Conservation (phyloP, 2,113 vertebrate species). For the Dipodomys ordii region DNA sequence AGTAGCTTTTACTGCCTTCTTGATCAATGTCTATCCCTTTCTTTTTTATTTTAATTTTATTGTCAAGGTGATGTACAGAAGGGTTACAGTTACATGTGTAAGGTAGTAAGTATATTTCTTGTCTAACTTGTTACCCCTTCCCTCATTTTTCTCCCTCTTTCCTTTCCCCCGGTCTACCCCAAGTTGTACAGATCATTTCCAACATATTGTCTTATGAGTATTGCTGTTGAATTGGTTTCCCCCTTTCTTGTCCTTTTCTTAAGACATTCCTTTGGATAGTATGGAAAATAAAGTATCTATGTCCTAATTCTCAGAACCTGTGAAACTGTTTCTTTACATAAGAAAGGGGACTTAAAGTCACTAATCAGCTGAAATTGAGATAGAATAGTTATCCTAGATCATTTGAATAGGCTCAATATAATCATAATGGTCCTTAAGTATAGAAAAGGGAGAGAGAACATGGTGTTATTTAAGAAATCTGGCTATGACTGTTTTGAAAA, state of each 20-base stretch:
- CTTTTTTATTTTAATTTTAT: too few relatives aligned
- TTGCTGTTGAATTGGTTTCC: too few relatives aligned
- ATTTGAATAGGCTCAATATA: too few relatives aligned
- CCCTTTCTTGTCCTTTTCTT: background rate
- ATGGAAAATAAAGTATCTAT: constrained; percentile 15
- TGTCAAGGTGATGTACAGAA: too few relatives aligned
- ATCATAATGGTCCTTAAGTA: background rate
- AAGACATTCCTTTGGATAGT: background rate
- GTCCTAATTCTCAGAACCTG: constrained; percentile 19
- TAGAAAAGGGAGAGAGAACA: background rate
- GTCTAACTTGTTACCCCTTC: too few relatives aligned
- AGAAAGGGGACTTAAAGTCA: constrained; percentile 20
- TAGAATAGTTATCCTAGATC: background rate
- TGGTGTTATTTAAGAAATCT: background rate
- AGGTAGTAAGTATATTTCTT: too few relatives aligned
- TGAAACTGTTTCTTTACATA: constrained; percentile 15
- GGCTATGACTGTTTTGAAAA: background rate
- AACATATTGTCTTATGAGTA: too few relatives aligned
- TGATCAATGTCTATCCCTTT: background rate
- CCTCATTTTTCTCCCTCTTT: too few relatives aligned
- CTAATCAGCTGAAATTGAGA: background rate
- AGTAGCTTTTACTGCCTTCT: constrained; percentile 19
- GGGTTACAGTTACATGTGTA: too few relatives aligned
- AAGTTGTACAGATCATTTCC: too few relatives aligned
- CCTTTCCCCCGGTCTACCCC: too few relatives aligned